Evolutionary conservation across 2,113 vertebrate genomes (phyloP).

Genomic region (Bos indicus): DNA sequence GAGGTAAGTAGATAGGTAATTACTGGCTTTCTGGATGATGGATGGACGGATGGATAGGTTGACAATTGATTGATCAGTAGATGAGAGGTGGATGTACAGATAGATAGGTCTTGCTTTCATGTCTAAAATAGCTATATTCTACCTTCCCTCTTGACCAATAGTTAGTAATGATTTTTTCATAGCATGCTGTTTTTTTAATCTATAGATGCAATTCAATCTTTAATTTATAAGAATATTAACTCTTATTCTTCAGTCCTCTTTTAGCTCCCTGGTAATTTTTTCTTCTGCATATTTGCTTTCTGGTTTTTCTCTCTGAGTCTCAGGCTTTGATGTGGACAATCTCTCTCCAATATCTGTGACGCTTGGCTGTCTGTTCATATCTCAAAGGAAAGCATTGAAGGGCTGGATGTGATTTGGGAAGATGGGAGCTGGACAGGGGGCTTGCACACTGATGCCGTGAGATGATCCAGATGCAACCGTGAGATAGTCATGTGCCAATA

Average conservation of each 20-base stretch:
- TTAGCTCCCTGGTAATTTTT: not conserved
- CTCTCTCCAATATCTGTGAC: not conserved
- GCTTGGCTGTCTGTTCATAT: not conserved
- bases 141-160: not conserved
- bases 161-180: not conserved
- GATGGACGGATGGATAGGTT: not conserved
- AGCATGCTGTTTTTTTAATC: not conserved
- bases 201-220: not conserved
- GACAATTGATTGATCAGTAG: not conserved
- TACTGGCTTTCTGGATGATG: not conserved
- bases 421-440: rapidly evolving
- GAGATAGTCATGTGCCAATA: not conserved
- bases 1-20: not conserved
- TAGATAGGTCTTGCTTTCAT: not conserved
- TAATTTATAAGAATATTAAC: not conserved
- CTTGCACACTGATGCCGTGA: not conserved
- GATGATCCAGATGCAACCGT: not conserved
- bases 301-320: not conserved
- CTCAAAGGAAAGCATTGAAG: not conserved
- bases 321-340: not conserved
- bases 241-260: not conserved
- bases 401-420: no score
- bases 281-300: not conserved
- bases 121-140: not conserved
- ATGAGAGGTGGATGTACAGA: not conserved